Evolutionary conservation across 2,797 vertebrate genomes (phyloP).

Genomic region (Lutjanus campechanus): DNA sequence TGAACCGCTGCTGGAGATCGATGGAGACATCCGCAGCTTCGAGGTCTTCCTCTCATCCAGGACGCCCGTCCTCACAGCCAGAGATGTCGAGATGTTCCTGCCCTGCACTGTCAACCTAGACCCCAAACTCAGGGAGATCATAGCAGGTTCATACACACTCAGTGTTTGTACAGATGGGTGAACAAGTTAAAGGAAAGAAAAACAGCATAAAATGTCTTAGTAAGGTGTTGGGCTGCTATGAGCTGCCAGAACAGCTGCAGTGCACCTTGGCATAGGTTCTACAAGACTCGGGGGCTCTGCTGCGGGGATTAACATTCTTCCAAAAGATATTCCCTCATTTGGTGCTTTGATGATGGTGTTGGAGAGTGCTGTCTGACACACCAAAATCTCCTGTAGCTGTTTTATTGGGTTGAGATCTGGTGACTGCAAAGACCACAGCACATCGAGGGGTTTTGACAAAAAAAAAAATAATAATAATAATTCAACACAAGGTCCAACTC

Average conservation of each 20-base stretch:
- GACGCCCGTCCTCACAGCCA: constrained; percentile 93
- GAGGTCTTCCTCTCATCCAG: constrained; percentile 98
- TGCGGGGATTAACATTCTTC: constrained; percentile 39
- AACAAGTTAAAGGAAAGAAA: background rate
- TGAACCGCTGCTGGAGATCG: constrained; percentile 97
- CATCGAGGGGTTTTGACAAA: background rate
- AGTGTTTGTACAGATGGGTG: constrained; percentile 8
- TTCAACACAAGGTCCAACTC: background rate
- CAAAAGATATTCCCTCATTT: constrained; percentile 39
- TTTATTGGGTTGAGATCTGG: constrained; percentile 12
- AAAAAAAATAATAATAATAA: background rate
- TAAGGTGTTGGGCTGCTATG: background rate
- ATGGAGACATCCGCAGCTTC: constrained; percentile 95
- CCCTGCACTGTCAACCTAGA: constrained; percentile 98
- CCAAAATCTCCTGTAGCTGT: constrained; percentile 2
- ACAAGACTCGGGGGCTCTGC: constrained; percentile 12
- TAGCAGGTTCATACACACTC: constrained; percentile 88
- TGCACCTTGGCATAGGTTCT: constrained; percentile 17
- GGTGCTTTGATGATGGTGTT: constrained; percentile 26
- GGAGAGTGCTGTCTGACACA: background rate
- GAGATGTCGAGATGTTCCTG: constrained; percentile 95
- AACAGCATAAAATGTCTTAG: background rate
- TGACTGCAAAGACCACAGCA: background rate
- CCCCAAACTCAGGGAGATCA: constrained; percentile 98
- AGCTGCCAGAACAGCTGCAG: constrained; percentile 12